phyloP scores from a whole-genome alignment of 2,888 invertebrate genomes.

The Polyommatus icarus region DNA sequence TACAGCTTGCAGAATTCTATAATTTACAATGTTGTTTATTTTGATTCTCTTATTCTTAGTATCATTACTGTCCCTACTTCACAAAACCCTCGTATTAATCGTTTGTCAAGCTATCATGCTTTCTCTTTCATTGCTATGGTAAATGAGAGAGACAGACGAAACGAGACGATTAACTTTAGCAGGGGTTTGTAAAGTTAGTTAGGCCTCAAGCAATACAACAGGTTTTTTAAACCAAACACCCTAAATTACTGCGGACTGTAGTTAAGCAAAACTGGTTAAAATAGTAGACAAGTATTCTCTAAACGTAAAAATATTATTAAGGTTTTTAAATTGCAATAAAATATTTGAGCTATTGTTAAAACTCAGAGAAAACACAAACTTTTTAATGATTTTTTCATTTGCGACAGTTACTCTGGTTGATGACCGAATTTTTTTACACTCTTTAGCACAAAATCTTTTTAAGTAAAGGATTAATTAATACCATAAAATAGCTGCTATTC shows the following conservation, averaged over 20 bases:
- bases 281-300: not conserved
- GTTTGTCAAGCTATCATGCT: too few species aligned
- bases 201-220: not conserved
- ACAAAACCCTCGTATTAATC: too few species aligned
- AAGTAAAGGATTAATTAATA: too few species aligned
- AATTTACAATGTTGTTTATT: not conserved
- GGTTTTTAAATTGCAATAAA: not conserved
- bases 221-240: conserved; percentile 7
- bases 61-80: not conserved
- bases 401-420: too few species aligned
- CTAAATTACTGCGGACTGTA: not conserved
- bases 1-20: not conserved
- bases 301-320: not conserved
- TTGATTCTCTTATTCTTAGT: not conserved
- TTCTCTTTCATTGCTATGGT: too few species aligned
- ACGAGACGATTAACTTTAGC: too few species aligned
- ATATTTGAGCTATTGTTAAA: not conserved
- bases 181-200: not conserved
- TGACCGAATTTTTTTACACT: too few species aligned
- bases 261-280: conserved; percentile 18
- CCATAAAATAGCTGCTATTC: too few species aligned
- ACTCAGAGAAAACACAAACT: not conserved
- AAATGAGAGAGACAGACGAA: too few species aligned
- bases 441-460: too few species aligned
- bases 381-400: too few species aligned